Evolutionary conservation across 2,888 invertebrate species (phyloP).

Genomic region (Saturnia pavonia): DNA sequence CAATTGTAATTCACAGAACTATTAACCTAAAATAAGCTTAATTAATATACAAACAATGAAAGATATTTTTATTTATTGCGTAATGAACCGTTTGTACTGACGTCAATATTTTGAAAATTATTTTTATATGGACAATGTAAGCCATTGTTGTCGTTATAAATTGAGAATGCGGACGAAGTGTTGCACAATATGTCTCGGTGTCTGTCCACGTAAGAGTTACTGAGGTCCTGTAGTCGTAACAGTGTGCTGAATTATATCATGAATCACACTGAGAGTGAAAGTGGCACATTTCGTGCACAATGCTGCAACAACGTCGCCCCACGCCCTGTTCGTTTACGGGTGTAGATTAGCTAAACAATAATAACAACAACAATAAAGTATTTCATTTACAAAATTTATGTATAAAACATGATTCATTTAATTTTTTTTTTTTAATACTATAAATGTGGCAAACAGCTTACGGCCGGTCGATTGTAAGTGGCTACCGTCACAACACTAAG

Average conservation of each 20-base stretch:
- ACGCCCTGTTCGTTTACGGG: conserved; percentile 31
- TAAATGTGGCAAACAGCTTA: too few relatives aligned
- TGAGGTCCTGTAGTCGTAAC: conserved; percentile 69
- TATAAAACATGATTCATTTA: too few relatives aligned
- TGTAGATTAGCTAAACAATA: conserved; percentile 1
- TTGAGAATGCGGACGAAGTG: conserved; percentile 50
- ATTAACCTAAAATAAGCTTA: not conserved
- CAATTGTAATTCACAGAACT: not conserved
- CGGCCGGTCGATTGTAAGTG: too few relatives aligned
- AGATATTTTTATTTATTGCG: not conserved
- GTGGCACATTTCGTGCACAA: conserved; percentile 57
- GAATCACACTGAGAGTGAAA: conserved; percentile 75
- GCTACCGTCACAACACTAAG: too few relatives aligned
- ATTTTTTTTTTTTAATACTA: too few relatives aligned
- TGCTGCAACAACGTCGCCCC: conserved; percentile 21
- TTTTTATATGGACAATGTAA: conserved; percentile 29
- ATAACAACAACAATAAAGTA: not conserved
- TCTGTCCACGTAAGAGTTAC: conserved; percentile 41
- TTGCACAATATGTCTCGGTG: conserved; percentile 66
- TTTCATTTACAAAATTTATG: not conserved
- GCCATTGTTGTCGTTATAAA: conserved; percentile 55
- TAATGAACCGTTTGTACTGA: not conserved
- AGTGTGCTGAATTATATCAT: conserved; percentile 35
- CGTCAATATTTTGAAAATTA: not conserved
- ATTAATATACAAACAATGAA: not conserved